These are phyloP conservation scores for Erebia ligea DNA, from an alignment of 2,888 invertebrate genomes.

Conservation along the genomic window DNA sequence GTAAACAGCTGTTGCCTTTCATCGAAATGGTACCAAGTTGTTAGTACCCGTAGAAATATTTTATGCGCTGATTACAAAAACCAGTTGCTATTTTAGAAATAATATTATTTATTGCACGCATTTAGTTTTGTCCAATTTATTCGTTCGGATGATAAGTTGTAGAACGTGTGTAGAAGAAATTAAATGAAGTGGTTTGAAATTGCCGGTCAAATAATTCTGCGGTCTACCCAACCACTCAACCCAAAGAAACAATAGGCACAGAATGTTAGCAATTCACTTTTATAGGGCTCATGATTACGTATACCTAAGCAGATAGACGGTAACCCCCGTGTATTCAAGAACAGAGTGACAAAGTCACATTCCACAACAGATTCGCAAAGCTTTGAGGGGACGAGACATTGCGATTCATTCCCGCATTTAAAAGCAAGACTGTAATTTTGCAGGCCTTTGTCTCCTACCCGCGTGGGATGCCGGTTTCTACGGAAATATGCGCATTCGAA, in stretches of 20 bases:
- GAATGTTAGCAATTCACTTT: slow-evolving; percentile 29
- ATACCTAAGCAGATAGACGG: slow-evolving; percentile 45
- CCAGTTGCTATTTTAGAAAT: too few species aligned
- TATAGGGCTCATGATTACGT: slow-evolving; percentile 36
- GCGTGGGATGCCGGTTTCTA: slow-evolving; percentile 55
- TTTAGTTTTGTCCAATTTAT: too few species aligned
- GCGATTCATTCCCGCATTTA: slow-evolving; percentile 81
- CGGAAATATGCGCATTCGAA: slow-evolving; percentile 80
- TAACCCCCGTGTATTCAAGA: slow-evolving; percentile 59
- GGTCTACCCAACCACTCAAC: neutral
- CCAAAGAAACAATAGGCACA: slow-evolving; percentile 17
- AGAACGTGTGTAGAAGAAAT: too few species aligned
- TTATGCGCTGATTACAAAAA: too few species aligned
- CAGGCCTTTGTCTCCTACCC: slow-evolving; percentile 75
- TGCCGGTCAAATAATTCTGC: neutral
- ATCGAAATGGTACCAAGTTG: too few species aligned
- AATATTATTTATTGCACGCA: too few species aligned
- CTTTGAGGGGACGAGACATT: slow-evolving; percentile 79
- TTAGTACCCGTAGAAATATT: too few species aligned
- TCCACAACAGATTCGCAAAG: slow-evolving; percentile 66
- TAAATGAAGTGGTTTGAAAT: neutral
- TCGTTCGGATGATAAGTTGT: too few species aligned
- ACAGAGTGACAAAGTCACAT: slow-evolving; percentile 55
- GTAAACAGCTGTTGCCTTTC: too few species aligned
- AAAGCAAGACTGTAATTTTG: slow-evolving; percentile 81